Evolutionary conservation across 2,113 vertebrate species (phyloP), one percentile per base, ranked within the genome.

Genomic region (Vicugna pacos): DNA sequence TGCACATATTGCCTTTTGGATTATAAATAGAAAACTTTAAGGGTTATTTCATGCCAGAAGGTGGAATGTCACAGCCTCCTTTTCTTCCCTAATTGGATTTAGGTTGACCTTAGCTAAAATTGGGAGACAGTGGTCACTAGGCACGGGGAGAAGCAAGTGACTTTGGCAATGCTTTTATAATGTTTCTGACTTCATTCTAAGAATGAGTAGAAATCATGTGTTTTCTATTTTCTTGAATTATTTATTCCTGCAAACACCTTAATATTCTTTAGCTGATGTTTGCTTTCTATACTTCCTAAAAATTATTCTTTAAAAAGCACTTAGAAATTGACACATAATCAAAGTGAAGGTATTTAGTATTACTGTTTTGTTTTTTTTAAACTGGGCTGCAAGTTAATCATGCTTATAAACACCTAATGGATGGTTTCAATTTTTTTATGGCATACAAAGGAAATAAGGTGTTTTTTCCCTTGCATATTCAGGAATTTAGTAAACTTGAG

Each of bases 1-100:
- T 30, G 26, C 0, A 48, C 38, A 24, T 2, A 46, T 13, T 72
- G 8, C 56, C 15, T 65, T 67, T 89, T 65, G 24, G 24, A 83
- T 30, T 96, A 46, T 72, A 86, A 83, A 52, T 70, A 62, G n/a
- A 76, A 91, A 82, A 67, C 7, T 52, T n/a, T 86, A 79, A 96
- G 46, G 30, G 15, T 54, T 87, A 80, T 80, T n/a, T 94, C 56
- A 50, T 56, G 12, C 38, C 28, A 35, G 48, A 94, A 92, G 65
- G 56, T 93, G 24, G 10, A 26, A 72, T 91, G 14, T 89, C 14
- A n/a, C 35, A 56, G 19, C n/a, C 52, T 96, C 17, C 35, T 42
- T 94, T 91, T 38, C 20, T 2, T 86, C 16, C 28, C 10, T 67
- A 20, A 0, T 67, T 92, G 62, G 42, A 58, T 89, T 76, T 77